Conservation (phyloP, 1,140 invertebrate genomes). For the Tyrophagus putrescentiae region DNA sequence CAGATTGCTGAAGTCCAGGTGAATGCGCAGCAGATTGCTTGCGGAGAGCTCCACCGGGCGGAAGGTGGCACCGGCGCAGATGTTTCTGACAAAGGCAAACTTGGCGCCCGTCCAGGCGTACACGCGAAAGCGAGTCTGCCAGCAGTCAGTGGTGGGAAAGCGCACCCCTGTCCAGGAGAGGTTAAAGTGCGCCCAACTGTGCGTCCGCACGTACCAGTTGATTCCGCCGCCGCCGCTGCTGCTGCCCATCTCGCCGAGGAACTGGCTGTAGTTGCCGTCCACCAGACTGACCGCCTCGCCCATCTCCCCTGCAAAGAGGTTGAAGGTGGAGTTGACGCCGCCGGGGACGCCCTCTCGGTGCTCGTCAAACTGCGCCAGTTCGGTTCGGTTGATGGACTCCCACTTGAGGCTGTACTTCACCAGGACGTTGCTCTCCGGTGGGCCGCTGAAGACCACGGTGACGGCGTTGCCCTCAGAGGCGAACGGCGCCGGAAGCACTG, state of each 20-base stretch:
- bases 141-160: background rate
- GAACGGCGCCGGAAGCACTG: background rate
- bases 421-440: too few species aligned
- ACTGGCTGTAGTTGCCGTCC: background rate
- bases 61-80: constrained; percentile 3
- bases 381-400: constrained; percentile 20
- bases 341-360: background rate
- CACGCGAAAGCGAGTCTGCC: constrained; percentile 4
- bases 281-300: background rate
- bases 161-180: background rate
- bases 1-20: constrained; percentile 32
- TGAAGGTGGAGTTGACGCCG: constrained; percentile 3
- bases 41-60: background rate
- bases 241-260: too few species aligned
- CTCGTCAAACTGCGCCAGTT: background rate
- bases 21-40: constrained; percentile 34
- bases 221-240: background rate
- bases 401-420: constrained; percentile 25
- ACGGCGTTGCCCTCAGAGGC: background rate
- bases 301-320: background rate
- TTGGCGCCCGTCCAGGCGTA: background rate
- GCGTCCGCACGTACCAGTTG: constrained; percentile 11
- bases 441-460: constrained; percentile 5
- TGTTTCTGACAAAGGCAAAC: constrained; percentile 27
- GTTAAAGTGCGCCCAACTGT: background rate